Conservation (phyloP, 2,113 vertebrate species). For the Chlamydotis undulata region DNA sequence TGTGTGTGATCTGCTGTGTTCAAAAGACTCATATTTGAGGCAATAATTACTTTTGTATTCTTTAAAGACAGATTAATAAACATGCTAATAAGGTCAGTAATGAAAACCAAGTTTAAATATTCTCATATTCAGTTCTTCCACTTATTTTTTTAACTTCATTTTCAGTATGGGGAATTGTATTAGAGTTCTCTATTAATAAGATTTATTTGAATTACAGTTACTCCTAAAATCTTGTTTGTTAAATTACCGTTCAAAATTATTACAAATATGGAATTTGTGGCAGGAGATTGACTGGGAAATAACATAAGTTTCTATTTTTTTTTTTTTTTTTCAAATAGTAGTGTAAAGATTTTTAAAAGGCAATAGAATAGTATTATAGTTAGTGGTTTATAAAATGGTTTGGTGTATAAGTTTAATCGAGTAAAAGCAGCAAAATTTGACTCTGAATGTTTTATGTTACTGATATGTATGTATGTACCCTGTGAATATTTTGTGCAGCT, state of each 20-base stretch:
- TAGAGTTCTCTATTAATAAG: neutral
- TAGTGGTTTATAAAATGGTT: neutral
- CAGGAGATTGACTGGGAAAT: neutral
- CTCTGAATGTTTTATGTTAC: neutral
- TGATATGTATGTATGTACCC: neutral
- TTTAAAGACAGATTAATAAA: neutral
- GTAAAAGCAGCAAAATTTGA: neutral
- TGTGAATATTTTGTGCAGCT: neutral
- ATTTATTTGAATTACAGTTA: slow-evolving; percentile 5
- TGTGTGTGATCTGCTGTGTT: neutral
- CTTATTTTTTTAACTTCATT: neutral
- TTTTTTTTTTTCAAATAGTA: neutral
- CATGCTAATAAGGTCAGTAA: neutral
- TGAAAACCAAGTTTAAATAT: neutral
- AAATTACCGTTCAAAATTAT: neutral
- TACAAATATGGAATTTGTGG: neutral
- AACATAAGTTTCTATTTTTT: neutral
- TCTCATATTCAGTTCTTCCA: neutral
- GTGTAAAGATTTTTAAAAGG: neutral
- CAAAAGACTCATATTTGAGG: neutral
- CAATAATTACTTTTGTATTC: neutral
- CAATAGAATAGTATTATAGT: neutral
- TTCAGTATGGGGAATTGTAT: neutral
- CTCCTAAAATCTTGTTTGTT: neutral
- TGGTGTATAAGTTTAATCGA: neutral